A percentile compares a stretch with the other conserved stretches of the same genome.
Conservation (phyloP, 2,113 vertebrate genomes). For the Paramormyrops kingsleyae region DNA sequence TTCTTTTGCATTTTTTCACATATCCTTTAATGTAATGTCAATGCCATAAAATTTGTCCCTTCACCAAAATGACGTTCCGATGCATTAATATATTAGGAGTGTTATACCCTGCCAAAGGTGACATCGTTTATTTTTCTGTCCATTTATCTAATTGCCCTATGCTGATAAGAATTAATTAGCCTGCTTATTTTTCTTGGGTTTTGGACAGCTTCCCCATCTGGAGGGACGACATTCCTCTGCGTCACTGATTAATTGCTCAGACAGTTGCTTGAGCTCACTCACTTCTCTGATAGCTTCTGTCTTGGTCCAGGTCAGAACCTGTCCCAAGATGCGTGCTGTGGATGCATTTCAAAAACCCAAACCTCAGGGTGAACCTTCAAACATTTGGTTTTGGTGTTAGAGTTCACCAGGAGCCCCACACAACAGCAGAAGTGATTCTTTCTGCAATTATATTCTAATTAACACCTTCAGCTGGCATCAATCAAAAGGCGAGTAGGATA, state of each 20-base stretch:
- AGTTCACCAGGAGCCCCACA: not conserved
- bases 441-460: slow-evolving; percentile 16
- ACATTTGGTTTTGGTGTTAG: not conserved
- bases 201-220: slow-evolving; percentile 94
- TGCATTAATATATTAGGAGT: slow-evolving; percentile 72
- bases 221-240: slow-evolving; percentile 86
- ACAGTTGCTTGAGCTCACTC: slow-evolving; percentile 77
- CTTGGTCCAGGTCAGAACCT: slow-evolving; percentile 60
- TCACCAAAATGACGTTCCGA: slow-evolving; percentile 60
- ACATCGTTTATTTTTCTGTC: slow-evolving; percentile 71
- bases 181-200: slow-evolving; percentile 89
- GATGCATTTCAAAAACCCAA: slow-evolving; percentile 3
- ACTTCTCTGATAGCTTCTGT: slow-evolving; percentile 44
- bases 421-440: not conserved
- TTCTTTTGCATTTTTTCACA: not conserved
- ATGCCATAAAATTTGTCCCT: slow-evolving; percentile 56
- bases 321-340: slow-evolving; percentile 53
- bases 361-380: not conserved
- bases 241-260: slow-evolving; percentile 92
- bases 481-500: slow-evolving; percentile 4
- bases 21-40: slow-evolving; percentile 46
- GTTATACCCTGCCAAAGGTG: slow-evolving; percentile 80
- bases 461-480: slow-evolving; percentile 7
- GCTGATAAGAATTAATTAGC: slow-evolving; percentile 99
- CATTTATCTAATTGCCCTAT: slow-evolving; percentile 95